A percentile compares a stretch with the other conserved stretches of the same genome.
Conservation (phyloP, 2,888 invertebrate genomes). For the Trichogramma dendrolimi region DNA sequence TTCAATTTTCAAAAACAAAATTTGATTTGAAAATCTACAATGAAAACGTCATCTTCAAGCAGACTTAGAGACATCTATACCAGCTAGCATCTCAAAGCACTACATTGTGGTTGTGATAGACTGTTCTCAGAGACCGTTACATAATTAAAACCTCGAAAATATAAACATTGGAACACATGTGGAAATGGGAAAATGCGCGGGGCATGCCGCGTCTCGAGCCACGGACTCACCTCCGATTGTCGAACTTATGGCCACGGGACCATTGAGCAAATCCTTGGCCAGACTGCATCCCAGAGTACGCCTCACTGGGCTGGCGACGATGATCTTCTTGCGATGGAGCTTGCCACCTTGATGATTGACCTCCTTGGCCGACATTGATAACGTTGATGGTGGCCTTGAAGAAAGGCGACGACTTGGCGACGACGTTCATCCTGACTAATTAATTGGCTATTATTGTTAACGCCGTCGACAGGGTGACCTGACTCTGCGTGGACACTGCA, state of each 20-base stretch:
- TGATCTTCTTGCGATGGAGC: conserved; percentile 54
- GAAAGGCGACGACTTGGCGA: conserved; percentile 64
- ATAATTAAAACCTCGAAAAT: conserved; percentile 25
- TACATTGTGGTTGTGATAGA: too few relatives aligned
- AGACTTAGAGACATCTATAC: too few relatives aligned
- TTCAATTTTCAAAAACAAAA: too few relatives aligned
- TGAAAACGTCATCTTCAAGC: too few relatives aligned
- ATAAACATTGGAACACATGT: conserved; percentile 13
- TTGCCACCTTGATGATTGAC: conserved; percentile 54
- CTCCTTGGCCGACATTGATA: conserved; percentile 67
- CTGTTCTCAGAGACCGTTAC: conserved; percentile 17
- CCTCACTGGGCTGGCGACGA: conserved; percentile 50
- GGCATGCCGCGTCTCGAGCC: not conserved
- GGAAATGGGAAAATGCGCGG: too few relatives aligned
- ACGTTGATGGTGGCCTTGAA: conserved; percentile 66
- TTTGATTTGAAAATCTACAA: too few relatives aligned
- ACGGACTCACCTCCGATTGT: conserved; percentile 58
- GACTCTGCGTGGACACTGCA: not conserved
- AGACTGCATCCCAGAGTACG: conserved; percentile 58
- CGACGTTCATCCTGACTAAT: conserved; percentile 63
- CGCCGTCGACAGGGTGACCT: not conserved
- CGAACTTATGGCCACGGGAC: conserved; percentile 59
- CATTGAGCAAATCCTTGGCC: conserved; percentile 59
- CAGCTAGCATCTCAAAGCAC: too few relatives aligned
- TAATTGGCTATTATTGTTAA: too few relatives aligned